These are phyloP conservation scores for Cygnus atratus DNA, from an alignment of 2,113 vertebrate species.

Conservation along the genomic window DNA sequence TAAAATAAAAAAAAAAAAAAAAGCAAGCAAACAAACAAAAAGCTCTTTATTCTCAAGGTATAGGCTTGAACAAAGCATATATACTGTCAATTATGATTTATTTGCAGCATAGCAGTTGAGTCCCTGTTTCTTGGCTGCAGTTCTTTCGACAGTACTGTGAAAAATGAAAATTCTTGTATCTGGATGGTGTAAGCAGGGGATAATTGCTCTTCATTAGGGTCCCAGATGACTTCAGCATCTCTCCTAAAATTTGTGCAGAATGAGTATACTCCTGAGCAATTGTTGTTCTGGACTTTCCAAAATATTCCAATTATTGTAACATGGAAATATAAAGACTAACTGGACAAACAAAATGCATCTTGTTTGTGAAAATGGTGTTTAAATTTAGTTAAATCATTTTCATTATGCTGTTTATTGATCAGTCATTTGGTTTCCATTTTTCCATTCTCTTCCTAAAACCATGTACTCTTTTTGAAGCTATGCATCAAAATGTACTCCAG, in stretches of 20 bases:
- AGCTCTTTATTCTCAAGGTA: neutral
- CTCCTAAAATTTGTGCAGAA: neutral
- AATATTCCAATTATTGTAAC: neutral
- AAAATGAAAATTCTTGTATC: neutral
- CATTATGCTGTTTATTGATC: neutral
- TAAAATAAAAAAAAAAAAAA: neutral
- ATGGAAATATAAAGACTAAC: neutral
- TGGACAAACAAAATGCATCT: neutral
- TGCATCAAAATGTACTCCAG: neutral
- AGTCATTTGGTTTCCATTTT: neutral
- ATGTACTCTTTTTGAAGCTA: neutral
- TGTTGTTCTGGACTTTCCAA: neutral
- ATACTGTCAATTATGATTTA: neutral
- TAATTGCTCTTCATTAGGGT: neutral
- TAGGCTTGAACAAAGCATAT: neutral
- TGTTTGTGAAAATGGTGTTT: neutral
- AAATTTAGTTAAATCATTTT: neutral
- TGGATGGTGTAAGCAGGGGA: neutral
- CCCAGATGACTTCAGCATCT: neutral
- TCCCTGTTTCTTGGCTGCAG: neutral
- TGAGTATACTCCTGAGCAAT: neutral
- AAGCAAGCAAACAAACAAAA: neutral
- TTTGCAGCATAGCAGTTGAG: neutral
- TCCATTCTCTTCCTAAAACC: neutral
- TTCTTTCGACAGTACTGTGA: neutral